phyloP scores from a whole-genome alignment of 1,140 invertebrate species.

The Mactra quadrangularis region DNA sequence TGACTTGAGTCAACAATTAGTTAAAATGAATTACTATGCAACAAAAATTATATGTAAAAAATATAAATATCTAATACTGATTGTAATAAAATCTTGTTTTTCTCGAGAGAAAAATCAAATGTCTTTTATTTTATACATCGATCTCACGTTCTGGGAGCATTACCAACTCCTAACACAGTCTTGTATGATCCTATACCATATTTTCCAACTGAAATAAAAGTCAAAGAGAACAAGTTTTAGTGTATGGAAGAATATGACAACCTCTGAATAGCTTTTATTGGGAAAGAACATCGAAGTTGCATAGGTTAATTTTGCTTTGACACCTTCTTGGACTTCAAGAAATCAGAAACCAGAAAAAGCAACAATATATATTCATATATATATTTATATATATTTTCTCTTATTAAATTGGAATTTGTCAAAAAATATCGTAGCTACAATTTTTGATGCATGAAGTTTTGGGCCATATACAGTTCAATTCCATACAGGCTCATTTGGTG shows the following conservation, averaged over 20 bases:
- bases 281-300: not conserved
- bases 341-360: not conserved
- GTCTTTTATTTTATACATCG: not conserved
- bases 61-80: too few species aligned
- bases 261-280: not conserved
- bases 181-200: slow-evolving; percentile 80
- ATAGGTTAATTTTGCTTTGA: not conserved
- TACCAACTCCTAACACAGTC: slow-evolving; percentile 74
- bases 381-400: not conserved
- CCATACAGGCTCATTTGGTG: too few species aligned
- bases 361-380: not conserved
- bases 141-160: slow-evolving; percentile 65
- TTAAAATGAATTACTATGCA: too few species aligned
- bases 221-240: too few species aligned
- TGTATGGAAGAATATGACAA: not conserved
- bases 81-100: too few species aligned
- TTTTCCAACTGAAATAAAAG: slow-evolving; percentile 76
- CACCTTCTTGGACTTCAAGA: not conserved
- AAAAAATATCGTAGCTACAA: too few species aligned
- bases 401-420: too few species aligned
- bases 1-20: too few species aligned
- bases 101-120: not conserved
- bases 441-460: too few species aligned
- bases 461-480: too few species aligned
- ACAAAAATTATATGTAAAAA: too few species aligned